Evolutionary conservation across 2,113 vertebrate species (phyloP).

Genomic region (Poecilia latipinna): DNA sequence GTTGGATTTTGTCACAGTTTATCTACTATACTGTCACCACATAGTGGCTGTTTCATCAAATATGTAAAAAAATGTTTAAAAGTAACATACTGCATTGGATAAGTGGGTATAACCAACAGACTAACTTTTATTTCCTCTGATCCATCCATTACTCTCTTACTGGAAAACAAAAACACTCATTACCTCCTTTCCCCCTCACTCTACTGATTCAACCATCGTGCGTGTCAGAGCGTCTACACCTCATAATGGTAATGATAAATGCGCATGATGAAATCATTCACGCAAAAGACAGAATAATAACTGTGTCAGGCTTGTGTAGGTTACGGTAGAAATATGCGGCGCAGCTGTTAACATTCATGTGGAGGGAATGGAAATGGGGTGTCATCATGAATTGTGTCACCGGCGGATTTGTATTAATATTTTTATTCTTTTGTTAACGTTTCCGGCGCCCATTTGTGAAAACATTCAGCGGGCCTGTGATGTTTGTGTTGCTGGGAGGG

Average conservation of each 20-base stretch:
- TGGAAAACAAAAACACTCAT: neutral
- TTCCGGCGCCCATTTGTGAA: constrained; percentile 15
- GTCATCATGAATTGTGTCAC: constrained; percentile 68
- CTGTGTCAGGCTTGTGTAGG: constrained; percentile 8
- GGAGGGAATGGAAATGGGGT: constrained; percentile 26
- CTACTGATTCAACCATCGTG: constrained; percentile 45
- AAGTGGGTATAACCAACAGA: too few relatives aligned
- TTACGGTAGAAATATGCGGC: constrained; percentile 24
- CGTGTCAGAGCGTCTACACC: constrained; percentile 30
- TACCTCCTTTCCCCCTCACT: neutral
- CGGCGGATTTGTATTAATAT: constrained; percentile 4
- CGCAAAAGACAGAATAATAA: constrained; percentile 14
- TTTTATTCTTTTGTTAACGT: constrained; percentile 2
- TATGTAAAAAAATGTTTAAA: too few relatives aligned
- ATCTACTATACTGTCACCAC: too few relatives aligned
- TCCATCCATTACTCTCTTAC: neutral
- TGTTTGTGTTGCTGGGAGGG: constrained; percentile 2
- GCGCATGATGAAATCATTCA: constrained; percentile 50
- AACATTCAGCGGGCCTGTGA: neutral
- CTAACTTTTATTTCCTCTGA: too few relatives aligned
- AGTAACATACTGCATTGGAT: too few relatives aligned
- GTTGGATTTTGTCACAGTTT: too few relatives aligned
- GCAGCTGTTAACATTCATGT: constrained; percentile 41
- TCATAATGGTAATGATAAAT: constrained; percentile 56
- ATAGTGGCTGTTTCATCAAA: too few relatives aligned